Percentiles rank a stretch among this genome's conserved stretches.
These are phyloP conservation scores for Alfaro cultratus DNA, from an alignment of 2,797 vertebrate genomes.

Conservation along the genomic window DNA sequence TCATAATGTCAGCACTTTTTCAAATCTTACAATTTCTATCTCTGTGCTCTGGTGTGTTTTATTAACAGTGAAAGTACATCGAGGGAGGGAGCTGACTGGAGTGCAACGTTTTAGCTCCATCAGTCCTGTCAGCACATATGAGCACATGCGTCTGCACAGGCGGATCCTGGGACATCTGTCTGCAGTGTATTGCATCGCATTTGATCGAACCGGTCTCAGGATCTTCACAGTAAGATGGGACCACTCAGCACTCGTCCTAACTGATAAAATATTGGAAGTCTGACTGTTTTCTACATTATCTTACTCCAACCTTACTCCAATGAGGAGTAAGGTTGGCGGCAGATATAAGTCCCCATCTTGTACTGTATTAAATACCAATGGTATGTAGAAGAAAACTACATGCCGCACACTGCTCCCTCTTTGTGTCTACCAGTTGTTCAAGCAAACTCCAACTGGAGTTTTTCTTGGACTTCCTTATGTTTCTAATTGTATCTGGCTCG, in stretches of 20 bases:
- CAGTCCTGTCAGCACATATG: slow-evolving; percentile 93
- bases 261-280: not conserved
- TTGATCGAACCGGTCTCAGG: slow-evolving; percentile 96
- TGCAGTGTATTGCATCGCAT: slow-evolving; percentile 97
- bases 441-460: not conserved
- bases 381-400: not conserved
- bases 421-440: not conserved
- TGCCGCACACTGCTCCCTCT: not conserved
- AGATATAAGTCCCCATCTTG: not conserved
- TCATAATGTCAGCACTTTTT: not conserved
- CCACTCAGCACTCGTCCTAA: not conserved
- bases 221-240: slow-evolving; percentile 94
- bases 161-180: slow-evolving; percentile 98
- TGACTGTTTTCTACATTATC: not conserved
- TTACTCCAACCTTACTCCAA: too few relatives aligned
- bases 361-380: not conserved
- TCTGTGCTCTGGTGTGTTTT: slow-evolving; percentile 24
- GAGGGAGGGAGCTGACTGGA: slow-evolving; percentile 92
- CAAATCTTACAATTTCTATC: not conserved
- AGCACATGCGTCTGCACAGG: slow-evolving; percentile 93
- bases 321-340: not conserved
- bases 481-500: not conserved
- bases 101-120: slow-evolving; percentile 87
- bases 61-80: slow-evolving; percentile 87
- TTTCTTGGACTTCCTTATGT: not conserved